These are phyloP conservation scores for Microtus ochrogaster DNA, from an alignment of 2,113 vertebrate species.

Conservation along the genomic window DNA sequence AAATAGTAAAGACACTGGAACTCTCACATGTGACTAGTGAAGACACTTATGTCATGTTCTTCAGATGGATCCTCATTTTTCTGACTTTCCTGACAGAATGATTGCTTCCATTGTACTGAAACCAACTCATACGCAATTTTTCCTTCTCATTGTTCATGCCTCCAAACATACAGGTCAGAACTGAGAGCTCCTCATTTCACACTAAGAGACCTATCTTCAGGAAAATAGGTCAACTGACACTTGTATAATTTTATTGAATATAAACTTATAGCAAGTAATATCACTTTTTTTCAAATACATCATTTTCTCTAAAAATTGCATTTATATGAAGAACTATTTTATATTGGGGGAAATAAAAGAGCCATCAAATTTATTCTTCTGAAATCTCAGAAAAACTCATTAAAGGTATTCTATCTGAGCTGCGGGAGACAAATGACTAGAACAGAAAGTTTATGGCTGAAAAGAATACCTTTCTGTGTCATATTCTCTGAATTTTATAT, in stretches of 20 bases:
- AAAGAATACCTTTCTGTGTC: neutral
- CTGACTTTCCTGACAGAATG: neutral
- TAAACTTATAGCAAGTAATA: neutral
- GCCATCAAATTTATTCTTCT: neutral
- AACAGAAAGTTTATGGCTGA: neutral
- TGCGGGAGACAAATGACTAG: neutral
- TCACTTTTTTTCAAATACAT: constrained; percentile 23
- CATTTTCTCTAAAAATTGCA: neutral
- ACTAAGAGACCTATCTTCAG: neutral
- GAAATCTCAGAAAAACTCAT: neutral
- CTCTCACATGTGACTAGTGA: neutral
- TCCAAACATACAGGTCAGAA: neutral
- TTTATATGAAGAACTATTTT: neutral
- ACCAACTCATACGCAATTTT: neutral
- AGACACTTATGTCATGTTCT: neutral
- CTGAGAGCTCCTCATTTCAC: neutral
- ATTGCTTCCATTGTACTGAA: neutral
- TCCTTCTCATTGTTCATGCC: neutral
- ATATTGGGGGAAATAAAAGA: neutral
- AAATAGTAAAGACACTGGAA: neutral
- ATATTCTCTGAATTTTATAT: neutral
- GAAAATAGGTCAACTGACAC: neutral
- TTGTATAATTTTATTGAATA: neutral
- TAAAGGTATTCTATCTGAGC: neutral
- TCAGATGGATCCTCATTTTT: neutral